Conservation (phyloP, 2,113 vertebrate species). For the Cebidichthys violaceus region DNA sequence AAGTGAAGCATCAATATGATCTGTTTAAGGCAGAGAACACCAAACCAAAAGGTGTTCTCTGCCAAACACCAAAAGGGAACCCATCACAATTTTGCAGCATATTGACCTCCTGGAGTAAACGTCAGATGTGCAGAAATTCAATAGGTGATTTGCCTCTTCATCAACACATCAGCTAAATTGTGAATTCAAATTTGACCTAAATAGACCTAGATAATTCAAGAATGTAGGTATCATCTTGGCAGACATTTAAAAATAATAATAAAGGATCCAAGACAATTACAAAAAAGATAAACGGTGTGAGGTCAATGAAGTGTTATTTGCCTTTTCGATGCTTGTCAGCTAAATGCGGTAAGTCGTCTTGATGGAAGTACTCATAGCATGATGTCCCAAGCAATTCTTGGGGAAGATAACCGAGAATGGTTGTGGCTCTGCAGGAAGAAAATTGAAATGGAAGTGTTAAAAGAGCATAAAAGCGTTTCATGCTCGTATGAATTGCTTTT, state of each 20-base stretch:
- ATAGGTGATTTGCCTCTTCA: not conserved
- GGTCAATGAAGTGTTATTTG: slow-evolving; percentile 46
- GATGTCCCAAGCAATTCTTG: slow-evolving; percentile 93
- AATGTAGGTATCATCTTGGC: not conserved
- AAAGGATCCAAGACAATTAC: not conserved
- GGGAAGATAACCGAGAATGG: slow-evolving; percentile 92
- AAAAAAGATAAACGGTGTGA: not conserved
- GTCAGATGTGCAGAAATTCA: not conserved
- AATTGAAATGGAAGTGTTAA: not conserved
- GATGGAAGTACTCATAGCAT: slow-evolving; percentile 96
- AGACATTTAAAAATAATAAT: not conserved
- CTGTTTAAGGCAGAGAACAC: not conserved
- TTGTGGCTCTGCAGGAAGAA: slow-evolving; percentile 84
- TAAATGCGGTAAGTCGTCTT: slow-evolving; percentile 91
- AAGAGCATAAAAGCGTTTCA: not conserved
- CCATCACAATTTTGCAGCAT: not conserved
- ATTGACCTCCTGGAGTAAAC: not conserved
- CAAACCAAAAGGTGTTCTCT: not conserved
- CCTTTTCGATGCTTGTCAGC: slow-evolving; percentile 93
- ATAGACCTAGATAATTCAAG: not conserved
- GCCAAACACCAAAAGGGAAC: not conserved
- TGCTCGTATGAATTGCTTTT: not conserved
- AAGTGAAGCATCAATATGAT: not conserved
- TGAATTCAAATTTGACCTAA: not conserved
- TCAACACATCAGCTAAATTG: not conserved